Conservation (phyloP, 1,140 invertebrate species). For the Aphelenchoides besseyi region DNA sequence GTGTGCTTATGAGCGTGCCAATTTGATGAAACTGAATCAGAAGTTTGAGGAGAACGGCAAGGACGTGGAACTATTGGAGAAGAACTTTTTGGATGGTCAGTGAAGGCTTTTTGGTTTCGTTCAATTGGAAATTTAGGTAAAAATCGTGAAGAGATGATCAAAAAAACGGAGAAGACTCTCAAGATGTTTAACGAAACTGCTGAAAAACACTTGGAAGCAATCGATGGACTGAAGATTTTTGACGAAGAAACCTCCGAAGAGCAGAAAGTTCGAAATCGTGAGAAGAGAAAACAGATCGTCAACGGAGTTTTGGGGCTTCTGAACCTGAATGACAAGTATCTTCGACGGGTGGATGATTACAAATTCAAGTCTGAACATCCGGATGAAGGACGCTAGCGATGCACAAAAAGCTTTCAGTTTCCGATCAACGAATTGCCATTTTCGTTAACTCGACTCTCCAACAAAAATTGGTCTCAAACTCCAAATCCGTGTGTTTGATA, state of each 20-base stretch:
- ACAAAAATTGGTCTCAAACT: no score
- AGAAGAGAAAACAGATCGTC: slow-evolving; percentile 17
- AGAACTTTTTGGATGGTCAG: slow-evolving; percentile 19
- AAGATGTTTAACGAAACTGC: slow-evolving; percentile 15
- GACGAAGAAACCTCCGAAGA: slow-evolving; percentile 18
- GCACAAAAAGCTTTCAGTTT: no score
- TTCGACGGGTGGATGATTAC: slow-evolving; percentile 21
- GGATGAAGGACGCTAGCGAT: slow-evolving; percentile 17
- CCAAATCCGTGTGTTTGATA: no score
- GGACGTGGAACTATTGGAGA: slow-evolving; percentile 14
- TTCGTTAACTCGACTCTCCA: no score
- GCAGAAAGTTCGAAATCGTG: slow-evolving; percentile 21
- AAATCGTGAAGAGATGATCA: slow-evolving; percentile 22
- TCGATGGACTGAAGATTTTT: slow-evolving; percentile 20
- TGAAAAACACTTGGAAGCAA: slow-evolving; percentile 20
- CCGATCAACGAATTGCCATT: no score
- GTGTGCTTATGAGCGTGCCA: not conserved
- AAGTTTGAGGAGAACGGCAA: slow-evolving; percentile 16
- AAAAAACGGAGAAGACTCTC: slow-evolving; percentile 20
- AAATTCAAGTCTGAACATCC: slow-evolving; percentile 16
- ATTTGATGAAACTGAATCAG: slow-evolving; percentile 12
- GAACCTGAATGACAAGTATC: slow-evolving; percentile 24
- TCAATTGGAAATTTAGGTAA: not conserved
- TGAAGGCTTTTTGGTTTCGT: not conserved
- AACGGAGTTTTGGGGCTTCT: slow-evolving; percentile 11